Base-by-base conservation (phyloP, 2,888 invertebrate genomes). In the Alcis repandata region DNA sequence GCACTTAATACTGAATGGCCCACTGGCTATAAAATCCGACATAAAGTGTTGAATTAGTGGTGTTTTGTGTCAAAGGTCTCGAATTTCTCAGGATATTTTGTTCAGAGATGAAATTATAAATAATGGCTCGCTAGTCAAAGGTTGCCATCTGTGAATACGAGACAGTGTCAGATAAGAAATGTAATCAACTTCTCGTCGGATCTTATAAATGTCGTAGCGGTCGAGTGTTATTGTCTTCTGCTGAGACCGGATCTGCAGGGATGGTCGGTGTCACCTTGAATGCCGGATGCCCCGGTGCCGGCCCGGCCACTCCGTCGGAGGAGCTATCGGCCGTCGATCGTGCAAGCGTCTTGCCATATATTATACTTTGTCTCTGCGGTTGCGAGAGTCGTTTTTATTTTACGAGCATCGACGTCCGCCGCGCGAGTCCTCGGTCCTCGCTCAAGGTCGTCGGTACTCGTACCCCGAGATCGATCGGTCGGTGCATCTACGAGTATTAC, bases 291-390 rank as follows among this genome's bases (percentile, higher is more conserved):
- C n/a, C n/a, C 88, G 86, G 76, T 90, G 89, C 86, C 88, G 86
- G 75, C 82, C 73, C 84, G 49, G 85, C 76, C 82, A 73, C 84
- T 86, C 89, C 87, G 89, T 78, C 83, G 78, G 81, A 86, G 87
- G 79, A 90, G 84, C 87, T 92, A 92, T 92, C 91, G 91, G 80
- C 86, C 90, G 91, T 89, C 92, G 87, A 92, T 93, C 92, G 91
- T 86, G 82, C 84, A 83, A 88, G 84, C 85, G 86, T 86, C 89
- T 87, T 81, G 87, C 84, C 84, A 86, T 89, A 87, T 89, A 87
- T 88, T 89, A 89, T 83, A 84, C 77, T 76, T 86, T 87, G 90
- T 88, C 86, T 88, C 83, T 83, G 85, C 81, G 80, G 77, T 82
- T 80, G 81, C 82, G 83, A 88, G 85, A 74, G 82, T 76, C 84